Base-by-base conservation (phyloP, 2,797 vertebrate genomes). In the Hemibagrus guttatus region DNA sequence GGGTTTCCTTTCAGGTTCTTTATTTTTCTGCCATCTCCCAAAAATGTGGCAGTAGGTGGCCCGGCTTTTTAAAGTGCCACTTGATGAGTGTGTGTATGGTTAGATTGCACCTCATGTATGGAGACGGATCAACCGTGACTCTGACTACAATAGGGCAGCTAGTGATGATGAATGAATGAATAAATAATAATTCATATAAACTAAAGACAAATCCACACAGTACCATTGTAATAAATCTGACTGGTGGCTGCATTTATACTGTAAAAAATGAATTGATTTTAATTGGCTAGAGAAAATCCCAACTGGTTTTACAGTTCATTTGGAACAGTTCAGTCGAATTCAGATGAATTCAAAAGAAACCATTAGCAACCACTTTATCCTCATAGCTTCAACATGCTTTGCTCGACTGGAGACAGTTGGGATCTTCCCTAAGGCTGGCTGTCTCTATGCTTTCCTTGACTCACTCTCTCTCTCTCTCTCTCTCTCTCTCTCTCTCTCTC, bases 251-350 rank as follows among this genome's bases (percentile, higher is more conserved):
- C 49, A 83, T 17, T 52, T 69, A 16, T 28, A 81, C 80, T 82
- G 17, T 31, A 83, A 83, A 83, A 83, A 83, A 13, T 28, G 56
- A 83, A 58, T n/a, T 83, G 31, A 66, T 82, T 82, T 66, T 82
- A 66, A 28, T 81, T 64, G 59, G 59, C 61, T 7, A 31, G 26
- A 28, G 61, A 66, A 52, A 81, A 63, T 81, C 80, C 61, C 42
- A 49, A 42, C 39, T 66, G 80, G 52, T 35, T 83, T 83, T 71
- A 71, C 52, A 69, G 81, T 69, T 66, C 52, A 83, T 83, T 71
- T 83, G 42, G 23, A 58, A 56, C 23, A 71, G 81, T 42, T 72
- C 54, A 74, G 23, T 16, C 56, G 28, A 71, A 71, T 83, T 39
- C 80, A 31, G 26, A 52, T 35, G 26, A 23, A 69, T 71, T 56